These are phyloP conservation scores for Ricordea florida DNA, from an alignment of 92 coral and sea anemone species.

Conservation along the genomic window DNA sequence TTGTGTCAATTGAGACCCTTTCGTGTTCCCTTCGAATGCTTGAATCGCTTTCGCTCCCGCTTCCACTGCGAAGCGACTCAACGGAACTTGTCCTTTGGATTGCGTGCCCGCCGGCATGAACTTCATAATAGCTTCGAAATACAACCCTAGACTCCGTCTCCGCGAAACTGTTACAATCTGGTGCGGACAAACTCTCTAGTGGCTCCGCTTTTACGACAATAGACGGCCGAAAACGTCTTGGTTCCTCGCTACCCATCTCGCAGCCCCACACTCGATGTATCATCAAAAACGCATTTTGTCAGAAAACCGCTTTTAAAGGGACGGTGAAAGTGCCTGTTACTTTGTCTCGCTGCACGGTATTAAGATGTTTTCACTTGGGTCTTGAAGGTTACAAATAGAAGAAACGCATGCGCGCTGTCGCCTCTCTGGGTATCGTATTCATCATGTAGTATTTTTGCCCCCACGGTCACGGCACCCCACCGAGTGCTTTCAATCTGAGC, in stretches of 20 bases:
- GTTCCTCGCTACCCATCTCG: constrained; percentile 28
- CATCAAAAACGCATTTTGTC: neutral
- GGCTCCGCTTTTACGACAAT: constrained; percentile 46
- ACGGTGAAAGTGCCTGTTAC: neutral
- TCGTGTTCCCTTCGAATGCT: neutral
- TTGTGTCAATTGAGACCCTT: neutral
- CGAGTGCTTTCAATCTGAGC: constrained; percentile 88
- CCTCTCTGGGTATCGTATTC: constrained; percentile 87
- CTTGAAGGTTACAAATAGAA: neutral
- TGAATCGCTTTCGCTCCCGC: neutral
- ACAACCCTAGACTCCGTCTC: constrained; percentile 38
- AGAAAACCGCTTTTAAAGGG: neutral
- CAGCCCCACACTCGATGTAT: too few species aligned
- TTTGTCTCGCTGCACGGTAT: neutral
- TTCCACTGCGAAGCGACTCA: constrained; percentile 14
- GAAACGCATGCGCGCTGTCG: constrained; percentile 50
- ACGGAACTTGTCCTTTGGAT: constrained; percentile 26
- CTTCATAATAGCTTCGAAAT: constrained; percentile 42
- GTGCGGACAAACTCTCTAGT: neutral
- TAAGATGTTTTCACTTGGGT: constrained; percentile 21
- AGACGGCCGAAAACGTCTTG: constrained; percentile 19
- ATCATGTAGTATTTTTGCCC: constrained; percentile 65
- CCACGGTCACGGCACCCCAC: constrained; percentile 76
- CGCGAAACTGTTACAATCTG: constrained; percentile 26
- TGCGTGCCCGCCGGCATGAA: constrained; percentile 9